These are phyloP conservation scores for Pitangus sulphuratus DNA, from an alignment of 2,797 vertebrate genomes.

Conservation along the genomic window DNA sequence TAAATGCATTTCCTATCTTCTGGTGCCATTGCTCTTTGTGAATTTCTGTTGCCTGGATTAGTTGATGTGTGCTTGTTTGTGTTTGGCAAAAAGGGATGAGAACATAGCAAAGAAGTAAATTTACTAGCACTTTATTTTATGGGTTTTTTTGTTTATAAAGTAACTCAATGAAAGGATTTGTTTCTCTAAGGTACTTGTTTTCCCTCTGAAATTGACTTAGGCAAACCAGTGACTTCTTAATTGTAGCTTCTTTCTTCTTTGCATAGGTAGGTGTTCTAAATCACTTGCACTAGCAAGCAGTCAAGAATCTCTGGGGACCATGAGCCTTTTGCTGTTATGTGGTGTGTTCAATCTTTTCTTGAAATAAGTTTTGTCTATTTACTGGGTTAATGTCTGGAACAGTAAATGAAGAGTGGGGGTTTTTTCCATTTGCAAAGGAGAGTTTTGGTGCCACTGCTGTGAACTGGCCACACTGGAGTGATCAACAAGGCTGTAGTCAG, in stretches of 20 bases:
- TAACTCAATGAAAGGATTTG: neutral
- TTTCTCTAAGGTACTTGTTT: neutral
- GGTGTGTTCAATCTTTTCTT: neutral
- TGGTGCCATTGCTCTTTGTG: neutral
- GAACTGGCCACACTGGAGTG: neutral
- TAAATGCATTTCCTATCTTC: neutral
- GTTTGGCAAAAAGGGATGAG: neutral
- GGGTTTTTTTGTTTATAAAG: neutral
- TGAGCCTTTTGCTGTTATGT: neutral
- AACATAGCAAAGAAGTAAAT: neutral
- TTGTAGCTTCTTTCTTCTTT: neutral
- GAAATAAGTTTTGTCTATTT: neutral
- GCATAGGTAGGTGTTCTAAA: neutral
- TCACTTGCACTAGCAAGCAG: neutral
- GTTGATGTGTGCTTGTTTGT: neutral
- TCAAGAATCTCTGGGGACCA: neutral
- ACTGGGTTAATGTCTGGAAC: neutral
- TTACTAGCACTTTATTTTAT: neutral
- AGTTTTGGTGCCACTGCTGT: neutral
- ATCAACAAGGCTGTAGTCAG: neutral
- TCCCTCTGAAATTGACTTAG: neutral
- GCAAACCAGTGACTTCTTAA: neutral
- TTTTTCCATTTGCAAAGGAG: neutral
- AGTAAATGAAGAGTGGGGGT: rapidly evolving
- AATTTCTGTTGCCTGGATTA: neutral